Evolutionary conservation across 2,888 invertebrate genomes (phyloP).

Genomic region (Pheosia tremula): DNA sequence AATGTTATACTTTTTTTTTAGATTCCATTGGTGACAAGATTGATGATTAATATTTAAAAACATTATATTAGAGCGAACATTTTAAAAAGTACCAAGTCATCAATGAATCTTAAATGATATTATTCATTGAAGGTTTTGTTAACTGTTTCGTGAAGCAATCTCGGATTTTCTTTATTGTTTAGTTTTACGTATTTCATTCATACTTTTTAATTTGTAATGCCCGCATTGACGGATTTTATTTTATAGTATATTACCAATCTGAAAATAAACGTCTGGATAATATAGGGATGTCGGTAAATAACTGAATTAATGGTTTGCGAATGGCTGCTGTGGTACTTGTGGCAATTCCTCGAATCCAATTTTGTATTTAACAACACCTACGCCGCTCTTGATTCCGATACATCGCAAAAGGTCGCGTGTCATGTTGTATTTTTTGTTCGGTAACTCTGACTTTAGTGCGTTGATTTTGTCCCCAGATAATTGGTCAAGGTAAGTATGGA

Average conservation of each 20-base stretch:
- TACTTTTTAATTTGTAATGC: neutral
- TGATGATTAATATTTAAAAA: neutral
- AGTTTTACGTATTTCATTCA: neutral
- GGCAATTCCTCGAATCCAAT: conserved; percentile 72
- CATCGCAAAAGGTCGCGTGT: conserved; percentile 61
- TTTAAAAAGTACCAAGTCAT: too few species aligned
- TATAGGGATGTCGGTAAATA: conserved; percentile 48
- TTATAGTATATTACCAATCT: neutral
- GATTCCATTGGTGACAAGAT: conserved; percentile 41
- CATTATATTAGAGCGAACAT: neutral
- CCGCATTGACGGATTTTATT: neutral
- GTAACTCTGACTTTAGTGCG: conserved; percentile 14
- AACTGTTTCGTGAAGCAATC: too few species aligned
- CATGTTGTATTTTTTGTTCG: conserved; percentile 31
- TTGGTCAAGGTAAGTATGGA: conserved; percentile 1
- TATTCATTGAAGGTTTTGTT: too few species aligned
- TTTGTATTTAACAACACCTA: conserved; percentile 74
- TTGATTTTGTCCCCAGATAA: conserved; percentile 8
- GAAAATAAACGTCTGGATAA: conserved; percentile 38
- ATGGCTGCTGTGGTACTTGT: conserved; percentile 57
- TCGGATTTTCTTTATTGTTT: neutral
- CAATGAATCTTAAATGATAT: too few species aligned
- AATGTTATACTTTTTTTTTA: conserved; percentile 69
- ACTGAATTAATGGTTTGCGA: conserved; percentile 63
- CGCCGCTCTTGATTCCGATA: conserved; percentile 63